These are phyloP conservation scores for Cossypha niveicapilla DNA, from an alignment of 2,797 vertebrate genomes.

Conservation along the genomic window DNA sequence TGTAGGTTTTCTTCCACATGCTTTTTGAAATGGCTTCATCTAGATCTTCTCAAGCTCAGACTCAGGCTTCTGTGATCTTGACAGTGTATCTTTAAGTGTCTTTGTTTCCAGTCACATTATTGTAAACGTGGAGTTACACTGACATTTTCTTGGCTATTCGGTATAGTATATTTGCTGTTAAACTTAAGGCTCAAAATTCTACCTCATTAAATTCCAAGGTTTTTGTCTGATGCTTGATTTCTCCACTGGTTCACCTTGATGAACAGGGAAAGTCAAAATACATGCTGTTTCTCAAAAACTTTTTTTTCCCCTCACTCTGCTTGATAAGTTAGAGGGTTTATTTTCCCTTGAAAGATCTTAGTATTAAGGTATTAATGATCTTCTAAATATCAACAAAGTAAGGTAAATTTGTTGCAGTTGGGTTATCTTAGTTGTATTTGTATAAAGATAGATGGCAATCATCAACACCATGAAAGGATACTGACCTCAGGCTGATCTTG, in stretches of 20 bases:
- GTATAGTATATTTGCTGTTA: background rate
- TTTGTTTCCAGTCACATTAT: background rate
- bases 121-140: background rate
- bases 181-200: background rate
- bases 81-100: background rate
- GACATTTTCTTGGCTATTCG: background rate
- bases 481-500: background rate
- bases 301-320: fast-evolving
- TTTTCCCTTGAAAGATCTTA: background rate
- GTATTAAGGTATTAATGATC: background rate
- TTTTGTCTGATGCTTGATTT: background rate
- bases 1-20: background rate
- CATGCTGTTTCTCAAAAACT: background rate
- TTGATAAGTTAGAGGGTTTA: background rate
- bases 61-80: background rate
- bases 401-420: background rate
- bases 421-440: background rate
- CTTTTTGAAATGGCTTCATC: background rate
- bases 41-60: background rate
- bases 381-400: background rate
- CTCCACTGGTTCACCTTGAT: background rate
- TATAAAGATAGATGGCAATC: background rate
- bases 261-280: background rate
- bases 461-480: background rate
- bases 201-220: background rate